Base-by-base conservation (phyloP, 1,140 invertebrate genomes). In the Stegodyphus mimosarum region DNA sequence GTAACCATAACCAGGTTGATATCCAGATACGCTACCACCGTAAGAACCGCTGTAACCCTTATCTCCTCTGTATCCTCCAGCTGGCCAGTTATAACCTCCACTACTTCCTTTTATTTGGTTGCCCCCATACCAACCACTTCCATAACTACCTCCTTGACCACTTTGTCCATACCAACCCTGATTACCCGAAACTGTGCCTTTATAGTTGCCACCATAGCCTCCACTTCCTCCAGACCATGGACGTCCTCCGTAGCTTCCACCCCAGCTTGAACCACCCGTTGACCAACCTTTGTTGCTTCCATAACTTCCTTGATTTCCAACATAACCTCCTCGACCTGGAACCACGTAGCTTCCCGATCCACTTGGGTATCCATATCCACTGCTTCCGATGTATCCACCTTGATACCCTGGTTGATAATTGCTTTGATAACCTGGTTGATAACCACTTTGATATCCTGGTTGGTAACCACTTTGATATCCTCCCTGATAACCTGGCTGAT, bases 271-370 rank as follows among this genome's bases (percentile, higher is more conserved):
- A 17, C 15, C 17, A 67, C 11, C 64, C 11, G 64, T n/a, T 15
- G 64, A 67, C 64, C 64, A 67, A n/a, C 64, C 64, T 67, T 67
- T 67, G n/a, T 17, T 67, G 64, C n/a, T 66, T n/a, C 64, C 64
- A 17, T 66, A 66, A 66, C 64, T 17, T 6, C 7, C 64, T 5
- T 18, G 2, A 67, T 5, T 6, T 67, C 64, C 64, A 17, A 7
- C 3, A n/a, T 67, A 67, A 17, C 64, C 17, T 17, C 64, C 64
- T 67, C 64, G 55, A 60, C 15, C 15, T 60, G 9, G 55, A 60
- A 9, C 64, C 15, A 9, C 55, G 5, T 60, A 60, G 5, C 55
- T 15, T 11, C 55, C 55, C 15, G 55, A 11, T 1, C 55, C 55
- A 60, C 55, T 15, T 9, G 55, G 9, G 55, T 60, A 60, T 60